These are phyloP conservation scores for Tetropium fuscum DNA, from an alignment of 2,888 invertebrate genomes.

Conservation along the genomic window DNA sequence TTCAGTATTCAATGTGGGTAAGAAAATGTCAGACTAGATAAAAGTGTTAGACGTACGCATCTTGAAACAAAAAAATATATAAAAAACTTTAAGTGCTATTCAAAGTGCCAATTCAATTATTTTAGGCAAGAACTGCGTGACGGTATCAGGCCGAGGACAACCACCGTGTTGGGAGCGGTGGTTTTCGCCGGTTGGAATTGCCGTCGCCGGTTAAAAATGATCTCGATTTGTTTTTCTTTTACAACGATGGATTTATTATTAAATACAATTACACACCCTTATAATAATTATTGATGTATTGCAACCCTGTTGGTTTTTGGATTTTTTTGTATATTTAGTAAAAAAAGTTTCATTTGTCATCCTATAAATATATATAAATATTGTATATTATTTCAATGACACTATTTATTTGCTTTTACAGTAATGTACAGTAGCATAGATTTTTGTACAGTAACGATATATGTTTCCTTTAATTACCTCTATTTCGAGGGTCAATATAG, in stretches of 20 bases:
- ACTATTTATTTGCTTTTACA: constrained; percentile 66
- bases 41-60: constrained; percentile 42
- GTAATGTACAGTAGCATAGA: constrained; percentile 66
- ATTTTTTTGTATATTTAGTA: constrained; percentile 53
- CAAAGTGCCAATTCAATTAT: constrained; percentile 66
- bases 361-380: constrained; percentile 52
- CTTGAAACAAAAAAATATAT: constrained; percentile 31
- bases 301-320: constrained; percentile 36
- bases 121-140: constrained; percentile 50
- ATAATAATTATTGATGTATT: constrained; percentile 25
- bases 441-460: constrained; percentile 65
- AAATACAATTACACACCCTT: constrained; percentile 39
- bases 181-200: constrained; percentile 14
- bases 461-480: constrained; percentile 57
- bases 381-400: constrained; percentile 63
- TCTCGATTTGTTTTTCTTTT: constrained; percentile 63
- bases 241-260: constrained; percentile 56
- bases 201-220: constrained; percentile 52
- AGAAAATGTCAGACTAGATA: constrained; percentile 43
- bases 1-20: constrained; percentile 63
- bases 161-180: constrained; percentile 19
- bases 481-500: constrained; percentile 62
- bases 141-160: constrained; percentile 18
- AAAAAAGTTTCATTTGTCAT: constrained; percentile 57
- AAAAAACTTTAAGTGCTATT: constrained; percentile 61